phyloP scores from a whole-genome alignment of 2,113 vertebrate genomes.

The Catharus fuscescens region DNA sequence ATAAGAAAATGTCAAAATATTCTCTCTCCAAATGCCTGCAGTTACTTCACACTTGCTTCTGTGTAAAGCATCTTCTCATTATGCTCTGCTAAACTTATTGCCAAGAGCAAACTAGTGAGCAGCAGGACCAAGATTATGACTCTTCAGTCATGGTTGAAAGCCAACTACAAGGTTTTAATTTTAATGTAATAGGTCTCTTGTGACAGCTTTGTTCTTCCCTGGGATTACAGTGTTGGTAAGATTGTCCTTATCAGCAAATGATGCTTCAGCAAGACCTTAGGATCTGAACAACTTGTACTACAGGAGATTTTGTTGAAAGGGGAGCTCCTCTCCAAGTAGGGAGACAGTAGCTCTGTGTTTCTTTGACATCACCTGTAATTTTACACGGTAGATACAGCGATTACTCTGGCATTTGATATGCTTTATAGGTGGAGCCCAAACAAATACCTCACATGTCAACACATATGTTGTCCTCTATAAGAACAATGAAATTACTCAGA shows the following conservation, averaged over 20 bases:
- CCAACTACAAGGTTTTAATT: background rate
- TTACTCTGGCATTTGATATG: constrained; percentile 12
- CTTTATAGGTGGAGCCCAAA: constrained; percentile 38
- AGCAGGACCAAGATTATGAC: background rate
- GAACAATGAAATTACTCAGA: background rate
- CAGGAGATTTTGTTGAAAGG: background rate
- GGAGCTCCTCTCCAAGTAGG: background rate
- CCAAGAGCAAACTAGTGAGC: background rate
- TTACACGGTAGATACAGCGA: background rate
- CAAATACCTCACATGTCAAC: background rate
- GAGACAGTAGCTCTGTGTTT: background rate
- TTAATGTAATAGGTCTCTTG: background rate
- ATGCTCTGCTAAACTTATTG: background rate
- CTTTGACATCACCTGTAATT: constrained; percentile 29
- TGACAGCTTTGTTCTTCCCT: background rate
- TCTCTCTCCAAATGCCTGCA: background rate
- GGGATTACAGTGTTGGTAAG: background rate
- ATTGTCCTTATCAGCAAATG: background rate
- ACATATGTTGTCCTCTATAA: background rate
- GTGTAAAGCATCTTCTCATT: background rate
- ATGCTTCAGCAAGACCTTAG: background rate
- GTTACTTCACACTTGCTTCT: background rate
- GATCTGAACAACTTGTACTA: background rate
- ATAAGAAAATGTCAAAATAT: background rate
- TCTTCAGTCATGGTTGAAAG: background rate